phyloP scores from a whole-genome alignment of 1,140 invertebrate genomes.

The Gryon sp. region DNA sequence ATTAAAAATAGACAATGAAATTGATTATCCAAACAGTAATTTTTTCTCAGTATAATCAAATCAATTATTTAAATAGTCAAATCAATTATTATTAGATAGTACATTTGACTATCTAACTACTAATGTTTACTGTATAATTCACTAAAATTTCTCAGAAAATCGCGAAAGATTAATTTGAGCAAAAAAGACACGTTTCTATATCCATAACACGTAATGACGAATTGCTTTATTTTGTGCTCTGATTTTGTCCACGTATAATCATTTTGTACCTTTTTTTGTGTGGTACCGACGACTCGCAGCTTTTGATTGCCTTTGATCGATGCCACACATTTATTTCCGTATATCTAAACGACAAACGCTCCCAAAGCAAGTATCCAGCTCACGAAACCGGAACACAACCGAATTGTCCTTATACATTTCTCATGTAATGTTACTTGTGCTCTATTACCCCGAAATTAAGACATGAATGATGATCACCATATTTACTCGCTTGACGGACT shows the following conservation, averaged over 20 bases:
- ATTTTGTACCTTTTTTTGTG: slow-evolving; percentile 49
- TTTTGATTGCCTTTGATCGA: slow-evolving; percentile 59
- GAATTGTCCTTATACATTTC: slow-evolving; percentile 43
- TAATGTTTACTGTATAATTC: too few species aligned
- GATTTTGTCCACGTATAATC: slow-evolving; percentile 38
- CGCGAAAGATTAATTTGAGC: too few species aligned
- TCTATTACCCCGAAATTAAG: slow-evolving; percentile 37
- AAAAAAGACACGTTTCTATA: too few species aligned
- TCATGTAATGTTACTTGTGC: slow-evolving; percentile 10
- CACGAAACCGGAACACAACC: slow-evolving; percentile 31
- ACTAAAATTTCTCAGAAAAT: too few species aligned
- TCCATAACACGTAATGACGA: slow-evolving; percentile 15
- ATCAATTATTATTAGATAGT: too few species aligned
- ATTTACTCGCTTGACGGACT: too few species aligned
- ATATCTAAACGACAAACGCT: slow-evolving; percentile 35
- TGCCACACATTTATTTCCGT: too few species aligned
- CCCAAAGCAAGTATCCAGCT: slow-evolving; percentile 3
- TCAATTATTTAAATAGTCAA: too few species aligned
- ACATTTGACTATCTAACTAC: too few species aligned
- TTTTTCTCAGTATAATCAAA: too few species aligned
- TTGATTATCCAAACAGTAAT: too few species aligned
- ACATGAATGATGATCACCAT: slow-evolving; percentile 18
- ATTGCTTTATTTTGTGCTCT: slow-evolving; percentile 25
- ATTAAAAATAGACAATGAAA: too few species aligned
- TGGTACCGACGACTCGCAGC: slow-evolving; percentile 59